Evolutionary conservation across 2,888 invertebrate species (phyloP), one percentile per base, ranked within the genome.

Genomic region (Steinernema carpocapsae): DNA sequence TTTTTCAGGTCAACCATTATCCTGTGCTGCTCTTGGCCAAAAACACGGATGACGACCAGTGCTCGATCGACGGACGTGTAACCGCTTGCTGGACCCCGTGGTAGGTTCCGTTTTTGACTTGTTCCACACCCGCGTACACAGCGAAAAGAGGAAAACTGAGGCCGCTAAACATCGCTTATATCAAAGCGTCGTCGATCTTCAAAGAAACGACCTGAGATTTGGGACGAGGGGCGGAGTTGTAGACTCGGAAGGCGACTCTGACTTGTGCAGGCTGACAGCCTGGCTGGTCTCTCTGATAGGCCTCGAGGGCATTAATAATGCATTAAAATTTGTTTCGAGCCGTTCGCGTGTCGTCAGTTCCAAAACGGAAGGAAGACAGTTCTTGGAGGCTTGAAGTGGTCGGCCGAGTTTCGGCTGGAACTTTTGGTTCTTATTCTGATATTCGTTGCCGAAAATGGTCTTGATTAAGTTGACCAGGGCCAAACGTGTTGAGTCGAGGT

Each of bases 271-370:
- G 48, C 48, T 4, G 19, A 22, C 56, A 26, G 56, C 56, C 22
- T 17, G 48, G 56, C 22, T 64, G 64, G 37, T 37, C 37, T 37
- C 37, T 3, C 10, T 37, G 64, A 64, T 32, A 64, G 64, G 64
- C 64, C 64, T 32, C 56, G 24, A 26, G 64, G 64, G 64, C 64
- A 64, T 64, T 64, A 64, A 64, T 64, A 64, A 64, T 64, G 64
- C 64, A 64, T 64, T 64, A 64, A 64, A 64, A 64, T 32, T 64
- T 64, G 64, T 64, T 64, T 64, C 64, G 32, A 19, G 12, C 64
- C 32, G 64, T 64, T 64, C 64, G 64, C 37, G 64, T 64, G 64
- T 64, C 64, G 29, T 64, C 64, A 64, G 64, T 32, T 17, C 4
- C 48, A 19, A 17, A 19, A 17, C n/a, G 19, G n/a, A 19, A 43